Percentiles rank a stretch among this genome's conserved stretches.
phyloP scores from a whole-genome alignment of 2,888 invertebrate genomes.

The Polydrusus pterygomalis region DNA sequence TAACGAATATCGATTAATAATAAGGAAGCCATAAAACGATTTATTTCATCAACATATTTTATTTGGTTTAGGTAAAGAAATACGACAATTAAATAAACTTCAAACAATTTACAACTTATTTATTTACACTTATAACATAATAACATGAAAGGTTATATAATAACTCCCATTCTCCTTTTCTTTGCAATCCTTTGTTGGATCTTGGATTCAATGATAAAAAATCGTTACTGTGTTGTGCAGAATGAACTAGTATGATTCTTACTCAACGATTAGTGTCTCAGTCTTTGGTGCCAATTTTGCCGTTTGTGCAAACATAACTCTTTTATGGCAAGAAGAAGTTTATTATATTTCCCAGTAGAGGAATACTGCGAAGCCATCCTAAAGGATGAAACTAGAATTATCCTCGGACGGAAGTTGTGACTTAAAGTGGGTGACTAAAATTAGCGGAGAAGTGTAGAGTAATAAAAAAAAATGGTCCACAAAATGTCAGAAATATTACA shows the following conservation, averaged over 20 bases:
- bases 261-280: slow-evolving; percentile 49
- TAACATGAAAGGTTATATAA: slow-evolving; percentile 17
- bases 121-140: slow-evolving; percentile 26
- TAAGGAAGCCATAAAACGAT: slow-evolving; percentile 20
- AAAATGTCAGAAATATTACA: slow-evolving; percentile 6
- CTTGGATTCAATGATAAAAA: slow-evolving; percentile 25
- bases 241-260: slow-evolving; percentile 15
- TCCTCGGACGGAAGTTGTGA: slow-evolving; percentile 48
- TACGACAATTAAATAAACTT: slow-evolving; percentile 10
- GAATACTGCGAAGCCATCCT: slow-evolving; percentile 56
- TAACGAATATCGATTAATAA: slow-evolving; percentile 1
- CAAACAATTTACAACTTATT: slow-evolving; percentile 25
- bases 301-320: slow-evolving; percentile 39
- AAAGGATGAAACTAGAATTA: slow-evolving; percentile 55
- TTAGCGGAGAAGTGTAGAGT: slow-evolving; percentile 6
- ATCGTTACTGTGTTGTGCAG: neutral
- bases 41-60: neutral
- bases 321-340: slow-evolving; percentile 55
- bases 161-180: slow-evolving; percentile 4
- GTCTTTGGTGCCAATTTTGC: slow-evolving; percentile 51
- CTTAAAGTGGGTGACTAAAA: slow-evolving; percentile 31
- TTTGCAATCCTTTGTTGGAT: neutral
- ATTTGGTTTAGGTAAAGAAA: neutral
- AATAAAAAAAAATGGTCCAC: slow-evolving; percentile 26
- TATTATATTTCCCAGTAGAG: slow-evolving; percentile 53